phyloP scores from a whole-genome alignment of 2,888 invertebrate genomes.

The Oxystoma pomonae region DNA sequence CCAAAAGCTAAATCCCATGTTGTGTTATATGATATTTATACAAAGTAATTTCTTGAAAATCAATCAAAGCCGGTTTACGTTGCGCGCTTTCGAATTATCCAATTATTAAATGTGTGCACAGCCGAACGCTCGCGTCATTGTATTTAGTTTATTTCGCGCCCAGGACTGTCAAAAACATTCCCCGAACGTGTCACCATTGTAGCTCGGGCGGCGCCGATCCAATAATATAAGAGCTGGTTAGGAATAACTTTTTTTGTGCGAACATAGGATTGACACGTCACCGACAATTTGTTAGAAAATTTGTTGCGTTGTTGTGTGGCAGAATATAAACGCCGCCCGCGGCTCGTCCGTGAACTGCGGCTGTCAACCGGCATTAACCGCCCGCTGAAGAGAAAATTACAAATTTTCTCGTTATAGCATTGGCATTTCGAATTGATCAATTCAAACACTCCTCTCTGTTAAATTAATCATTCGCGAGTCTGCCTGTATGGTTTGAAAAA shows the following conservation, averaged over 20 bases:
- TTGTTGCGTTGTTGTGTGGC: constrained; percentile 1
- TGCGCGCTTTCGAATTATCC: background rate
- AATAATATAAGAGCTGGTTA: background rate
- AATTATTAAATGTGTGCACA: background rate
- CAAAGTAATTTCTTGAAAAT: background rate
- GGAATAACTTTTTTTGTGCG: background rate
- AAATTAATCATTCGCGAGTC: background rate
- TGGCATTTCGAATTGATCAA: background rate
- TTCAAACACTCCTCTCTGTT: background rate
- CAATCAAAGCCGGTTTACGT: no score
- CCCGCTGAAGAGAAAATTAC: background rate
- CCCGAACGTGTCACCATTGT: background rate
- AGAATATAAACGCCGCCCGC: background rate
- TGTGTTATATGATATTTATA: no score
- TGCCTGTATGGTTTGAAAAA: background rate
- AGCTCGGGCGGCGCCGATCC: background rate
- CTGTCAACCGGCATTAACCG: background rate
- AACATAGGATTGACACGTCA: background rate
- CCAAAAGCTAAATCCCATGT: no score
- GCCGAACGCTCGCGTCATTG: background rate
- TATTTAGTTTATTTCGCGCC: background rate
- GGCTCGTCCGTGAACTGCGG: background rate
- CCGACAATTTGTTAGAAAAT: background rate
- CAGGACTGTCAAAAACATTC: background rate
- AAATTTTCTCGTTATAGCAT: background rate